These are phyloP conservation scores for Pituophis catenifer DNA, from an alignment of 2,113 vertebrate genomes.

Conservation along the genomic window DNA sequence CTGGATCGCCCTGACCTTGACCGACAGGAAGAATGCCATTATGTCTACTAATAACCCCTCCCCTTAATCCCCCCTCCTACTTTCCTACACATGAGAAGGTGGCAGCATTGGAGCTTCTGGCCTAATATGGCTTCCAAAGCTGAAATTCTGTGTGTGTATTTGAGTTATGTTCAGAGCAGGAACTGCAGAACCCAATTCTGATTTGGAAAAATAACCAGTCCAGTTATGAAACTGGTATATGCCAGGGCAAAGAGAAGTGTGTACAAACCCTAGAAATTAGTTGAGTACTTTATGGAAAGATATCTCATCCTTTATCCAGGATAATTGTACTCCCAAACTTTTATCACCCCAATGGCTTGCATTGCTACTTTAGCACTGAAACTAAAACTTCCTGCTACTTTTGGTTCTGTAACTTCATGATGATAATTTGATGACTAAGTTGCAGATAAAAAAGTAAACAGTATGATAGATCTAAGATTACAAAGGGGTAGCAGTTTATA, in stretches of 20 bases:
- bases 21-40: too few species aligned
- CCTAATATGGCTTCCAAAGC: too few species aligned
- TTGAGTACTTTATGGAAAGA: background rate
- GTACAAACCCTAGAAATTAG: background rate
- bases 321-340: background rate
- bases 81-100: too few species aligned
- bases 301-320: background rate
- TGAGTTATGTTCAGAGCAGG: background rate
- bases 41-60: too few species aligned
- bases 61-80: too few species aligned
- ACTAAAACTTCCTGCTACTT: background rate
- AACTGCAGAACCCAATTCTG: background rate
- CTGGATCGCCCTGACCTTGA: too few species aligned
- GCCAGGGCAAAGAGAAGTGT: background rate
- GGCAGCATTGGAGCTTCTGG: too few species aligned
- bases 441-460: background rate
- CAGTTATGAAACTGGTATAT: background rate
- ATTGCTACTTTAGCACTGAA: background rate
- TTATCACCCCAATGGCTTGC: background rate
- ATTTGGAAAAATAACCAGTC: background rate
- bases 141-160: background rate
- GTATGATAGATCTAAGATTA: background rate
- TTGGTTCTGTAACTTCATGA: background rate
- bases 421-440: background rate
- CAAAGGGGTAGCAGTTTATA: background rate